Base-by-base conservation (phyloP, 2,888 invertebrate species). In the Thymelicus lineola region DNA sequence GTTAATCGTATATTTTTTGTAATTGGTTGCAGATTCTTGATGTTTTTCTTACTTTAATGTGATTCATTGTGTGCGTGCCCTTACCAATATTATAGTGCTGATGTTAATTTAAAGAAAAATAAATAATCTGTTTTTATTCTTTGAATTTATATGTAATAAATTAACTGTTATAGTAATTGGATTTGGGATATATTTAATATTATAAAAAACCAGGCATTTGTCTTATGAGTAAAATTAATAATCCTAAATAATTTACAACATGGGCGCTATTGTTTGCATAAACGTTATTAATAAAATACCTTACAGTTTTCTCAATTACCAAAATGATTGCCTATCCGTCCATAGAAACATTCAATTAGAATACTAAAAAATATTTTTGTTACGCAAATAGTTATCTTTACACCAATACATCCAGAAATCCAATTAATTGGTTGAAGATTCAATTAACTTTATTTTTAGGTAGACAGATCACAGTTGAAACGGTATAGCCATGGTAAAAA, bases 291-390 rank as follows among this genome's bases (percentile, higher is more conserved):
- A 60, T 17, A 42, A 59, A n/a, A 17, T 38, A 59, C 17, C 50
- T 42, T 20, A 15, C 53, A 63, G 63, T 42, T 63, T 53, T 53
- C 17, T 46, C 14, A 42, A 6, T 53, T 12, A 38, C 53, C 50
- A 53, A 67, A 66, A 59, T 60, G 20, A 46, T 65, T 17, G 58
- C 60, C 53, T 67, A 67, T 67, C 67, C 67, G 60, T 67, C 60
- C 67, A 61, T 67, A 67, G 60, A 61, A 67, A 53, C 17, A 55
- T 45, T 45, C 67, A 60, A 60, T 66, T 50, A 20, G 4, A 20
- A 20, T n/a, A 53, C 10, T 53, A 20, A 12, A 53, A 17, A 53
- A 20, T 53, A 53, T 53, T 53, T 53, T 64, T 64, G 53, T 55
- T 55, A 53, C 20, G 42, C 17, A 53, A 50, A 53, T 53, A 38